Conservation (phyloP, 2,797 vertebrate species). For the Borostomias antarcticus region DNA sequence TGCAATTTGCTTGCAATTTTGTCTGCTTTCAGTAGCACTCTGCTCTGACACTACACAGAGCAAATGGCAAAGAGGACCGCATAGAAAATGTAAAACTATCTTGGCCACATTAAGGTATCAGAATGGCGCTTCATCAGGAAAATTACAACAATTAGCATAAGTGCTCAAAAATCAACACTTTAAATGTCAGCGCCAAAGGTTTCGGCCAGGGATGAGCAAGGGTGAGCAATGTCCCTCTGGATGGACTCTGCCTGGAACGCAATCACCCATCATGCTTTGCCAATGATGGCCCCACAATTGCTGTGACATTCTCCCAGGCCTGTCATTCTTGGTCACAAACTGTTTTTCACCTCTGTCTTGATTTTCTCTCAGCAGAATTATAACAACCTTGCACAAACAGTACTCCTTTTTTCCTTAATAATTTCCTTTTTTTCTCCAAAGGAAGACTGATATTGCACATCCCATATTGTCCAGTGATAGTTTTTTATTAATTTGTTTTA, state of each 20-base stretch:
- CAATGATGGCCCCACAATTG: conserved; percentile 99
- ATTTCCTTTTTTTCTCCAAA: background rate
- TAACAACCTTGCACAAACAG: conserved; percentile 79
- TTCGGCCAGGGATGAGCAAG: conserved; percentile 93
- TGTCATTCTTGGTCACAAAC: conserved; percentile 92
- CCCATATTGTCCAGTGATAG: too few species aligned
- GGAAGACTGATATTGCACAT: too few species aligned
- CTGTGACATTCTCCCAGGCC: conserved; percentile 98
- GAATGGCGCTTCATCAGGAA: conserved; percentile 99
- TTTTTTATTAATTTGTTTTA: too few species aligned
- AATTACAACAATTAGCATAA: conserved; percentile 99
- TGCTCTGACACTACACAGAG: conserved; percentile 98
- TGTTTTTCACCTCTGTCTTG: conserved; percentile 79
- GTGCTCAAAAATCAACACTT: conserved; percentile 99
- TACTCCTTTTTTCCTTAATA: background rate
- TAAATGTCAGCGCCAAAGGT: conserved; percentile 99
- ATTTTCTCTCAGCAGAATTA: conserved; percentile 82
- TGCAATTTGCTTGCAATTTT: conserved; percentile 99
- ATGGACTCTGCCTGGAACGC: conserved; percentile 94
- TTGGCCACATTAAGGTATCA: conserved; percentile 99
- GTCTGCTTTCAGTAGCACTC: conserved; percentile 99
- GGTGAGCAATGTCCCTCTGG: conserved; percentile 88
- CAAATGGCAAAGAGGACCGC: conserved; percentile 98
- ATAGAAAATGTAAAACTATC: conserved; percentile 99
- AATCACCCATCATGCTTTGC: conserved; percentile 97